Evolutionary conservation across 92 coral and sea anemone genomes (phyloP).

Genomic region (Umimayanthus chanpuru): DNA sequence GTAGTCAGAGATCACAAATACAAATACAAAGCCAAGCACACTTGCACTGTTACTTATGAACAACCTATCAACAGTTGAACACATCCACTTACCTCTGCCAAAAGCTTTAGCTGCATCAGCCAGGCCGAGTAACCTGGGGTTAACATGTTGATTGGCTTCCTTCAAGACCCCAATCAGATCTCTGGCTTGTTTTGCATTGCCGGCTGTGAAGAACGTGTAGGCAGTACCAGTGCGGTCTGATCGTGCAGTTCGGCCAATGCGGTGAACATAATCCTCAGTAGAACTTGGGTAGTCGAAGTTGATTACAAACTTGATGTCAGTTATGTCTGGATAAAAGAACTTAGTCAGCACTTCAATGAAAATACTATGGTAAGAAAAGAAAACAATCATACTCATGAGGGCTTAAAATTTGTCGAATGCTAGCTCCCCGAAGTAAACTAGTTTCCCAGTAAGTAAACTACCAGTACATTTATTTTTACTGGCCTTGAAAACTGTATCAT

Average conservation of each 20-base stretch:
- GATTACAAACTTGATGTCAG: slow-evolving; percentile 99
- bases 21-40: too few species aligned
- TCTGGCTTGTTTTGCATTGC: slow-evolving; percentile 95
- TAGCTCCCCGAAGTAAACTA: slow-evolving; percentile 63
- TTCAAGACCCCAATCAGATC: slow-evolving; percentile 83
- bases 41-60: background rate
- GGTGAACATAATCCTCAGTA: slow-evolving; percentile 98
- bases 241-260: slow-evolving; percentile 98
- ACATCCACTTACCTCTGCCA: slow-evolving; percentile 79
- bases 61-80: background rate
- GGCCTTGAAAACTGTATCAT: slow-evolving; percentile 44
- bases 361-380: background rate
- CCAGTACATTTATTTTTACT: slow-evolving; percentile 47
- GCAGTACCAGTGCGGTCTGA: slow-evolving; percentile 98
- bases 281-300: slow-evolving; percentile 99
- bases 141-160: slow-evolving; percentile 96
- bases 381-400: slow-evolving; percentile 42
- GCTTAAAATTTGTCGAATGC: slow-evolving; percentile 64
- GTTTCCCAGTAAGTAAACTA: slow-evolving; percentile 29
- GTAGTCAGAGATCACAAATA: too few species aligned
- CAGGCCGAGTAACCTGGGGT: slow-evolving; percentile 78
- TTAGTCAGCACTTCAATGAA: background rate
- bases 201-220: slow-evolving; percentile 93
- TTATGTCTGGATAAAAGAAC: slow-evolving; percentile 74
- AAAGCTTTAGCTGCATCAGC: slow-evolving; percentile 79